Base-by-base conservation (phyloP, 2,888 invertebrate genomes). In the Zygogramma bicolorata region DNA sequence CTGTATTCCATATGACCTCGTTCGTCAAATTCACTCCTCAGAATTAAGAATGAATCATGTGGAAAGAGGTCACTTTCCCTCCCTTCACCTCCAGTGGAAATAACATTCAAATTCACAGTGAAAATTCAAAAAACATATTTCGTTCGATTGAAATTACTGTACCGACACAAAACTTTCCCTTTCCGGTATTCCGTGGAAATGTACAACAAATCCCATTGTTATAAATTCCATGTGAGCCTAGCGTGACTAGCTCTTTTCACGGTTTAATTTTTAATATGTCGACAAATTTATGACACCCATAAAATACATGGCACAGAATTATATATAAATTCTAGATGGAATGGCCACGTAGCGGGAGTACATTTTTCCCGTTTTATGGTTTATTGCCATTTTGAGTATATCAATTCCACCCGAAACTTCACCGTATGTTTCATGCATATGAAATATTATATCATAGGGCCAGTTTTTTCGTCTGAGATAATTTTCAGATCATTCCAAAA, bases 221-320 rank as follows among this genome's bases (percentile, higher is more conserved):
- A 65, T 74, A 61, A 74, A 74, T 74, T 65, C 67, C 10, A 57
- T 65, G 70, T 59, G 68, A 67, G 70, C 57, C 59, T 67, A 68
- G 73, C 73, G 67, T 68, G 70, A 70, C 73, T 67, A 46, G 61
- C 70, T 70, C 63, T 70, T 72, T 74, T 74, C 69, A 73, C 66
- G 66, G 69, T 70, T 70, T 70, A 70, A 67, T 74, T 74, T 74
- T 74, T 74, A 66, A 68, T 74, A 68, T 70, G 65, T 60, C 61
- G 58, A 27, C 18, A 63, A 73, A 73, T 70, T 67, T 63, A 70
- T 62, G 70, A 63, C 70, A 68, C 59, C 42, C 69, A 42, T 69
- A 69, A 69, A 68, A 58, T 65, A 65, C 65, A 34, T 29, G 31
- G 63, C 29, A 57, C 61, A 66, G 53, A 59, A 63, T 40, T 22